Evolutionary conservation across 1,140 invertebrate genomes (phyloP).

Genomic region (Pseudomyrmex gracilis): DNA sequence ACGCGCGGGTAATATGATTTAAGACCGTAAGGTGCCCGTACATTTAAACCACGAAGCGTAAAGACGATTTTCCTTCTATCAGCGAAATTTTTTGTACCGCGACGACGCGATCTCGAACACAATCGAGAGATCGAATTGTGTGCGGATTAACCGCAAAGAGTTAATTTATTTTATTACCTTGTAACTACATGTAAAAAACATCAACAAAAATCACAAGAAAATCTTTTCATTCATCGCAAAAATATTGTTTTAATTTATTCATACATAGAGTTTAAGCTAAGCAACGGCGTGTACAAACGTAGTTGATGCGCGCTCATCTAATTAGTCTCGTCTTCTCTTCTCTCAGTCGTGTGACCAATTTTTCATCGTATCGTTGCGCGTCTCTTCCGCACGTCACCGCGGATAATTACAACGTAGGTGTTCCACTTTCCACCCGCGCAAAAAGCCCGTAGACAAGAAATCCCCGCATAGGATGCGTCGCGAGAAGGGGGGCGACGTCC

Average conservation of each 20-base stretch:
- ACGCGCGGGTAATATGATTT: constrained; percentile 71
- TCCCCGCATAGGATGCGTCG: constrained; percentile 39
- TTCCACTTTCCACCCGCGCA: constrained; percentile 28
- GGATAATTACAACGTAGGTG: constrained; percentile 42
- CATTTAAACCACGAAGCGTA: constrained; percentile 22
- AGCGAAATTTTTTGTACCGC: background rate
- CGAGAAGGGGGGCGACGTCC: constrained; percentile 32
- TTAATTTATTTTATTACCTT: no score
- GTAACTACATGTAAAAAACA: no score
- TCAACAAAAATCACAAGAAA: no score
- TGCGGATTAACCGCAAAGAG: background rate
- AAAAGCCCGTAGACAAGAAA: constrained; percentile 48
- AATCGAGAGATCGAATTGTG: background rate
- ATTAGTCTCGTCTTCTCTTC: background rate
- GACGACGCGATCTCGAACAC: background rate
- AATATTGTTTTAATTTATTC: no score
- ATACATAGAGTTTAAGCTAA: background rate
- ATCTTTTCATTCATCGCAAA: no score
- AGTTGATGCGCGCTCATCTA: background rate
- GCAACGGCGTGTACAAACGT: background rate
- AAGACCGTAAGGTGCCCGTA: constrained; percentile 34
- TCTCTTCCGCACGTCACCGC: background rate
- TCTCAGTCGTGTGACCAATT: background rate
- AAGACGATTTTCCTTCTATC: constrained; percentile 2
- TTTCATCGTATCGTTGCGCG: background rate